A percentile compares a stretch with the other conserved stretches of the same genome.
Conservation (phyloP, 2,888 invertebrate genomes). For the Drosophila neonasuta region DNA sequence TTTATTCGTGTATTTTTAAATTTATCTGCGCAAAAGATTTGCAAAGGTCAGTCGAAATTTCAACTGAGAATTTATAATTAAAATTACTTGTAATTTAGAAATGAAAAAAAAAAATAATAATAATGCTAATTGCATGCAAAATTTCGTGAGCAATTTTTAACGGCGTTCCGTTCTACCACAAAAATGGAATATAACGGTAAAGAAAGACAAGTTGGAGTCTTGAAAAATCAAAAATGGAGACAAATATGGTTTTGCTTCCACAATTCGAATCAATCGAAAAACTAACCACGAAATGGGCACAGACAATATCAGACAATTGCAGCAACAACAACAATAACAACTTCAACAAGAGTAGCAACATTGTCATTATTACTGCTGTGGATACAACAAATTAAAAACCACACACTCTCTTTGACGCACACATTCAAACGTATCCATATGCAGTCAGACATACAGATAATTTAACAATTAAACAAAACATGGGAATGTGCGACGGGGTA, state of each 20-base stretch:
- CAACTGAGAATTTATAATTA: neutral
- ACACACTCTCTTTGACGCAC: constrained; percentile 40
- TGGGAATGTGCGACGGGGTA: constrained; percentile 38
- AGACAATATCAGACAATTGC: constrained; percentile 47
- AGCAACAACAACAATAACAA: constrained; percentile 24
- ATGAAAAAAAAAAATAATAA: no score
- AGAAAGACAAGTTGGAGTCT: constrained; percentile 2
- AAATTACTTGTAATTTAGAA: neutral
- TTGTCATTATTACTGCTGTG: constrained; percentile 36
- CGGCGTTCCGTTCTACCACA: neutral
- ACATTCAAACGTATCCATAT: constrained; percentile 18
- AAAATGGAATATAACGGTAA: constrained; percentile 29
- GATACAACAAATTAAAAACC: constrained; percentile 52
- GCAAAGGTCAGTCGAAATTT: neutral
- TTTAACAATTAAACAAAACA: constrained; percentile 51
- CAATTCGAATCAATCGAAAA: constrained; percentile 28
- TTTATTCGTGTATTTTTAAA: neutral
- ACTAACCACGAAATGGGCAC: constrained; percentile 41
- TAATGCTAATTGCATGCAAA: neutral
- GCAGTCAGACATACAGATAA: constrained; percentile 35
- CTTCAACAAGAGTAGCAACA: constrained; percentile 14
- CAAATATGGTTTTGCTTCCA: constrained; percentile 29
- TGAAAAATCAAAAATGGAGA: constrained; percentile 26
- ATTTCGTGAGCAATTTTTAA: neutral
- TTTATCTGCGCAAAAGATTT: neutral